phyloP scores from a whole-genome alignment of 1,140 invertebrate genomes.

The Linepithema humile region DNA sequence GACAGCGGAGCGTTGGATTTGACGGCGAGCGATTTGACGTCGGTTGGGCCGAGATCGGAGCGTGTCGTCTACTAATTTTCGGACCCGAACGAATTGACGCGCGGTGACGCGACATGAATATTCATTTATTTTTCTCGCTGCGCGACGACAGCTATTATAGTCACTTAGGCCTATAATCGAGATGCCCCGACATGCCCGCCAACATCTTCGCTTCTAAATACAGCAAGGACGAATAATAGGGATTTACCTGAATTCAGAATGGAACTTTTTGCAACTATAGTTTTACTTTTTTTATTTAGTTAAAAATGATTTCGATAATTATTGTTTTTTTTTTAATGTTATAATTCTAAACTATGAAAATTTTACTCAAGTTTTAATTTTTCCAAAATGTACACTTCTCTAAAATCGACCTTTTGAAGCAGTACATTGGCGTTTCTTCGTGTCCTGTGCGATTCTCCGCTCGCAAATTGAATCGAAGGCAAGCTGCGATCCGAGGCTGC shows the following conservation, averaged over 20 bases:
- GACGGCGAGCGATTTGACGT: slow-evolving; percentile 26
- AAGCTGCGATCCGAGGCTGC: neutral
- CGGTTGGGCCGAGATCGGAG: slow-evolving; percentile 24
- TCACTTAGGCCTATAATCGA: slow-evolving; percentile 51
- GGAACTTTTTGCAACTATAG: neutral
- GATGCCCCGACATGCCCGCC: slow-evolving; percentile 31
- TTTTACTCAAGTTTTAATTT: no score
- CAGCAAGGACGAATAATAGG: slow-evolving; percentile 11
- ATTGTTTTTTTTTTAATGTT: neutral
- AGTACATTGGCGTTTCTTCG: neutral
- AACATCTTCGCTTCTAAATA: slow-evolving; percentile 41
- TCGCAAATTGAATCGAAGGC: slow-evolving; percentile 26
- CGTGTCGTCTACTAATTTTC: slow-evolving; percentile 47
- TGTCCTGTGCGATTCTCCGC: neutral
- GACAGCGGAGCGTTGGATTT: slow-evolving; percentile 39
- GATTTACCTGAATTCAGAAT: neutral
- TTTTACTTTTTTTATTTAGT: neutral
- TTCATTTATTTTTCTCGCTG: slow-evolving; percentile 44
- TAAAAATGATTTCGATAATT: no score
- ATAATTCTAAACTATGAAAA: no score
- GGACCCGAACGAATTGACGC: slow-evolving; percentile 28
- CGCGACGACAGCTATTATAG: slow-evolving; percentile 54
- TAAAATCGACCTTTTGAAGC: neutral
- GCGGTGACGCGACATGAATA: slow-evolving; percentile 40
- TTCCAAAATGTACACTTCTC: neutral